Percentiles rank a stretch among this genome's conserved stretches.
Evolutionary conservation across 1,140 invertebrate genomes (phyloP).

Genomic region (Drosophila auraria): DNA sequence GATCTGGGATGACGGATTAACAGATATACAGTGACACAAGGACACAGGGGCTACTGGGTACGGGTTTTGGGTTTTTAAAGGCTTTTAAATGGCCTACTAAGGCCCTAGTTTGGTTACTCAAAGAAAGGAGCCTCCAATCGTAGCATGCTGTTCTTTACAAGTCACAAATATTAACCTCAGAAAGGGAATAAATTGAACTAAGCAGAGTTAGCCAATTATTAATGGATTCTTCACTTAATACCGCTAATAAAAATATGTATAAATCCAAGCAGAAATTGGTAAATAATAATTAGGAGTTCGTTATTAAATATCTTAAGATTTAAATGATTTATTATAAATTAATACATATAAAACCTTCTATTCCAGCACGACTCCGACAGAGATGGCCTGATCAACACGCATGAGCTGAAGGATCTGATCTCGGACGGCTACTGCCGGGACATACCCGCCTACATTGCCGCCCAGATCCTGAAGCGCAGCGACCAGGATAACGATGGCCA

Average conservation of each 20-base stretch:
- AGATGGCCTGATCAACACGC: conserved; percentile 90
- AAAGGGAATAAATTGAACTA: too few relatives aligned
- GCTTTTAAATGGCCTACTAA: neutral
- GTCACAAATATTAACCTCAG: too few relatives aligned
- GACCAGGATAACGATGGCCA: conserved; percentile 91
- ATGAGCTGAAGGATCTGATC: conserved; percentile 89
- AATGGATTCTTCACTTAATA: too few relatives aligned
- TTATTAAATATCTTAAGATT: too few relatives aligned
- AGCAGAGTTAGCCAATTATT: too few relatives aligned
- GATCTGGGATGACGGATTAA: neutral
- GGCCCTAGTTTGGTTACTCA: neutral
- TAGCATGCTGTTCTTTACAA: too few relatives aligned
- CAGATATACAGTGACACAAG: neutral
- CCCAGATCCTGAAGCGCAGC: conserved; percentile 89
- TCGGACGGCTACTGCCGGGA: conserved; percentile 88
- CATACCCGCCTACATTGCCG: conserved; percentile 90
- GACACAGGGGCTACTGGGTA: neutral
- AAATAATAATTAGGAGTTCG: too few relatives aligned
- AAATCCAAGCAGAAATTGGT: too few relatives aligned
- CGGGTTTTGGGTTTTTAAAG: too few relatives aligned
- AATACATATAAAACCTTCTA: conserved; percentile 33
- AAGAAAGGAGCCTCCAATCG: too few relatives aligned
- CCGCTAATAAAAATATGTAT: too few relatives aligned
- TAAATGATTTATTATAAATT: too few relatives aligned
- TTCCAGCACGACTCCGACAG: conserved; percentile 90